Conservation (phyloP, 2,113 vertebrate genomes). For the Ameiurus melas region DNA sequence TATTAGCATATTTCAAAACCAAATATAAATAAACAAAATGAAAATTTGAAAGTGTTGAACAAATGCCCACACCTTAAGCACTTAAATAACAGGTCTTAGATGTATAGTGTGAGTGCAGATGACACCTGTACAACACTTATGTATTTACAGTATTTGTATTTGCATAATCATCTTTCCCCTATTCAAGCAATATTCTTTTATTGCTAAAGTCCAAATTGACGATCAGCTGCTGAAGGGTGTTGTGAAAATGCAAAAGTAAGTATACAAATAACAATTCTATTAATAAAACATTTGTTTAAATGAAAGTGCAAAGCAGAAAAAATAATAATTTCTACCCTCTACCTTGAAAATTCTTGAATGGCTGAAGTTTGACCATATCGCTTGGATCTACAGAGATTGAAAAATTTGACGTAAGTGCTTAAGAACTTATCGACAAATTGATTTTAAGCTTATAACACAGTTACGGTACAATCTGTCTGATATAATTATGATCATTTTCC, state of each 20-base stretch:
- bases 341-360: neutral
- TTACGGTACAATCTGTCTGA: neutral
- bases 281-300: neutral
- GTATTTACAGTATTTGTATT: neutral
- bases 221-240: slow-evolving; percentile 26
- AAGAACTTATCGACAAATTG: neutral
- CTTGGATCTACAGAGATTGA: slow-evolving; percentile 49
- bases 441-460: neutral
- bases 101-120: neutral
- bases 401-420: slow-evolving; percentile 38
- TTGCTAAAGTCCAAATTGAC: slow-evolving; percentile 22
- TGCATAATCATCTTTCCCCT: neutral
- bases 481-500: neutral
- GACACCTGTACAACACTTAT: neutral
- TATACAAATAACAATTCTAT: neutral
- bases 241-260: slow-evolving; percentile 46
- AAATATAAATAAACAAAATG: neutral
- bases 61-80: neutral
- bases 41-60: neutral
- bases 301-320: neutral
- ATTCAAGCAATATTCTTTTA: slow-evolving; percentile 28
- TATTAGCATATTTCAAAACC: neutral
- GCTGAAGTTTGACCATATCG: slow-evolving; percentile 37
- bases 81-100: neutral
- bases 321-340: neutral